A percentile compares a stretch with the other conserved stretches of the same genome.
These are phyloP conservation scores for Eudemis profundana DNA, from an alignment of 2,888 invertebrate species.

Conservation along the genomic window DNA sequence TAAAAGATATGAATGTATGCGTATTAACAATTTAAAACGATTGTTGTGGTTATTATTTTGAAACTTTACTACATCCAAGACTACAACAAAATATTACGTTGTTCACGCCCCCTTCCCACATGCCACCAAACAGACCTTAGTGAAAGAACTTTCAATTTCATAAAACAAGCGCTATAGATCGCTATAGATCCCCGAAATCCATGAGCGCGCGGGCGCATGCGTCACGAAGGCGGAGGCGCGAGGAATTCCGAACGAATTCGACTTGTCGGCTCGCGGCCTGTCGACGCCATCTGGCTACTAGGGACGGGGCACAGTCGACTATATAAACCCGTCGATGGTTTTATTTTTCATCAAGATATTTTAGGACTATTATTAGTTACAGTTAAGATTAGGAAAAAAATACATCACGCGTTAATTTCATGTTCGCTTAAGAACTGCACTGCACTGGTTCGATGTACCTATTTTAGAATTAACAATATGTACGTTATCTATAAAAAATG, in stretches of 20 bases:
- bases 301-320: slow-evolving; percentile 58
- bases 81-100: neutral
- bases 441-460: too few species aligned
- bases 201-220: slow-evolving; percentile 57
- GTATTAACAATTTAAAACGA: too few species aligned
- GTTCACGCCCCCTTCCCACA: neutral
- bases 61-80: neutral
- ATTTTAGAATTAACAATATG: too few species aligned
- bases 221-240: slow-evolving; percentile 73
- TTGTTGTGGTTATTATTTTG: neutral
- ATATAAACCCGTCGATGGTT: neutral
- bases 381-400: too few species aligned
- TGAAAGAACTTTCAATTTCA: slow-evolving; percentile 37
- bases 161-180: slow-evolving; percentile 37
- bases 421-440: too few species aligned
- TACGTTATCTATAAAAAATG: too few species aligned
- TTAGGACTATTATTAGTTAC: too few species aligned
- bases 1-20: too few species aligned
- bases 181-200: slow-evolving; percentile 45
- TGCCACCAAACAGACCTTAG: slow-evolving; percentile 3
- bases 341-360: neutral
- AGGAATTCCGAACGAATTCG: slow-evolving; percentile 78
- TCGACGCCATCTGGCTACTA: slow-evolving; percentile 79
- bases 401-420: too few species aligned
- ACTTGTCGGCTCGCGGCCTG: slow-evolving; percentile 73